phyloP scores from a whole-genome alignment of 2,888 invertebrate genomes.

The Aspidiotus destructor region DNA sequence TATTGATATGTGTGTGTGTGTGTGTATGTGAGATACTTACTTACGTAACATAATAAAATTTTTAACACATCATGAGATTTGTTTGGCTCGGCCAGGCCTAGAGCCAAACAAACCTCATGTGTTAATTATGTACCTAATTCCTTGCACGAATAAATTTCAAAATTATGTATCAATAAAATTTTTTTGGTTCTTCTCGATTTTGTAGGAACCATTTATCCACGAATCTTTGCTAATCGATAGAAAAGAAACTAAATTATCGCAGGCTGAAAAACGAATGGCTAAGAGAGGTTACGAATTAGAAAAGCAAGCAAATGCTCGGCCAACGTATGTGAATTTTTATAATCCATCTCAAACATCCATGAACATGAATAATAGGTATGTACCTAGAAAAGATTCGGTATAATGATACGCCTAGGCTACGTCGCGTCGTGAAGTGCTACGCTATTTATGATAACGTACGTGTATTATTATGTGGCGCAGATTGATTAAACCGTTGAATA shows the following conservation, averaged over 20 bases:
- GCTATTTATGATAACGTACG: neutral
- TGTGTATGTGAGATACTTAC: too few species aligned
- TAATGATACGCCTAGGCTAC: neutral
- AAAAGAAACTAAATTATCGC: slow-evolving; percentile 87
- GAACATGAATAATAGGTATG: slow-evolving; percentile 30
- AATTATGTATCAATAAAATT: too few species aligned
- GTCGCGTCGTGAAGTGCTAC: neutral
- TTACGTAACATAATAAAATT: too few species aligned
- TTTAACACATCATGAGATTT: too few species aligned
- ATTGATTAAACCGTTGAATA: slow-evolving; percentile 43
- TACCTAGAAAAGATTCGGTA: neutral
- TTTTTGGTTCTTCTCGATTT: neutral
- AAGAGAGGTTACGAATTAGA: slow-evolving; percentile 89
- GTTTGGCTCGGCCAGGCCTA: too few species aligned
- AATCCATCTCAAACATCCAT: slow-evolving; percentile 35
- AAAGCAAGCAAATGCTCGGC: slow-evolving; percentile 59
- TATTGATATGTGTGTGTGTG: neutral
- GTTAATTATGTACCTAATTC: too few species aligned
- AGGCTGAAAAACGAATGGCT: slow-evolving; percentile 85
- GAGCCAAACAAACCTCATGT: too few species aligned
- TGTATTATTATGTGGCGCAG: slow-evolving; percentile 33
- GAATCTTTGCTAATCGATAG: slow-evolving; percentile 88
- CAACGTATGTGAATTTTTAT: slow-evolving; percentile 41
- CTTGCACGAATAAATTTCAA: too few species aligned
- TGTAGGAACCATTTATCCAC: slow-evolving; percentile 79